Base-by-base conservation (phyloP, 2,888 invertebrate genomes). In the Saturnia pavonia region DNA sequence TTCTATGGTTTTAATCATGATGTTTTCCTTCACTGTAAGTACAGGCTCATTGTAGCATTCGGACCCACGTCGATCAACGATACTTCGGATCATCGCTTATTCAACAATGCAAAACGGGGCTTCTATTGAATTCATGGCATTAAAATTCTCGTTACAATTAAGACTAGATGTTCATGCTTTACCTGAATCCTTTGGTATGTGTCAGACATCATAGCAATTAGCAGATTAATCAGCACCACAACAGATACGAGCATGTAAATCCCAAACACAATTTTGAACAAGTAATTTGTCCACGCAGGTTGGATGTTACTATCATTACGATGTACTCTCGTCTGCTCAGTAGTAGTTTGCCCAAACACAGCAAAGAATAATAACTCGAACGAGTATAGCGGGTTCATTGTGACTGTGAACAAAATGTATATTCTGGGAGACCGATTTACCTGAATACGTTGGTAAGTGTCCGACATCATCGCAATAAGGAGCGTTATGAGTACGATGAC, bases 131-230 rank as follows among this genome's bases (percentile, higher is more conserved):
- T 22, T 54, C 8, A 22, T 54, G 2, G 25, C 25, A 54, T 70
- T 57, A 22, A 12, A 51, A 70, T 70, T n/a, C 19, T 22, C 40
- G 27, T 51, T 42, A 65, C 66, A 57, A 34, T 68, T 72, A 71
- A 72, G 71, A 72, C 48, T 57, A 70, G 51, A 42, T 70, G 54
- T 72, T 75, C 76, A 79, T 77, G 77, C 71, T 92, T 95, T 96
- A 97, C 98, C 96, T 99, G 99, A 88, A 99, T 99, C 89, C 99
- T 96, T 92, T 99, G 99, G 93, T 99, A 99, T 74, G 99, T 99
- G 95, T 99, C 99, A 88, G 99, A 99, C 99, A 99, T 99, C 99
- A 99, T 99, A 95, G 99, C 99, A 95, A 99, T 99, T 90, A 99
- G 97, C 80, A 99, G 96, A 95, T 99, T 99, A 94, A 99, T 99